Evolutionary conservation across 2,888 invertebrate species (phyloP).

Genomic region (Parasteatoda lunata): DNA sequence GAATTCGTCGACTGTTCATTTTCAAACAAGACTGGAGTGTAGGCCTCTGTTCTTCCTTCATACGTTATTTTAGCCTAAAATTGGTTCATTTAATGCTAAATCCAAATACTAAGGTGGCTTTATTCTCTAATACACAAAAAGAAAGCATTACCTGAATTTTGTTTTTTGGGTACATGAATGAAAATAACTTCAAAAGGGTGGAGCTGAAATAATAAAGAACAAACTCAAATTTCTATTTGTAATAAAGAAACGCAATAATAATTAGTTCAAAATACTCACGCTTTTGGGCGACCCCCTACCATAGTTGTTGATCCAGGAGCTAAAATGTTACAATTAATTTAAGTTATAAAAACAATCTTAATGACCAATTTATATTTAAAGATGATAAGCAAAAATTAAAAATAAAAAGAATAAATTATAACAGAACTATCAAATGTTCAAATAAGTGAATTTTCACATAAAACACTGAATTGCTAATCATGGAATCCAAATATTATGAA

Average conservation of each 20-base stretch:
- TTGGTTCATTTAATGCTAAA: neutral
- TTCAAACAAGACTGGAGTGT: conserved; percentile 19
- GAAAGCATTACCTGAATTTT: conserved; percentile 72
- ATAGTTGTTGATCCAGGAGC: conserved; percentile 76
- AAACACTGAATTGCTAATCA: too few relatives aligned
- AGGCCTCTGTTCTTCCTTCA: conserved; percentile 70
- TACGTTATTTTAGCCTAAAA: conserved; percentile 47
- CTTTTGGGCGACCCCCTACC: conserved; percentile 76
- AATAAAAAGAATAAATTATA: too few relatives aligned
- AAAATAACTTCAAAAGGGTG: conserved; percentile 76
- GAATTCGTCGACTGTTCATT: neutral
- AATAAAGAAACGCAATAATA: conserved; percentile 1
- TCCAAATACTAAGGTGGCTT: too few relatives aligned
- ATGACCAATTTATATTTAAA: neutral
- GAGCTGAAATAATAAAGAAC: conserved; percentile 71
- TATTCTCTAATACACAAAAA: too few relatives aligned
- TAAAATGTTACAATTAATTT: conserved; percentile 65
- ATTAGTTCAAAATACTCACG: conserved; percentile 72
- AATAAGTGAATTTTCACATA: too few relatives aligned
- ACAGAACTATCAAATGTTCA: too few relatives aligned
- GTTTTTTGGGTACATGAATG: conserved; percentile 75
- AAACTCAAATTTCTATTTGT: conserved; percentile 7
- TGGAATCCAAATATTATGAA: too few relatives aligned
- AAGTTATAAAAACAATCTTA: neutral
- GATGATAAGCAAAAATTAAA: too few relatives aligned